Evolutionary conservation across 2,113 vertebrate species (phyloP).

Genomic region (Microtus montanus): DNA sequence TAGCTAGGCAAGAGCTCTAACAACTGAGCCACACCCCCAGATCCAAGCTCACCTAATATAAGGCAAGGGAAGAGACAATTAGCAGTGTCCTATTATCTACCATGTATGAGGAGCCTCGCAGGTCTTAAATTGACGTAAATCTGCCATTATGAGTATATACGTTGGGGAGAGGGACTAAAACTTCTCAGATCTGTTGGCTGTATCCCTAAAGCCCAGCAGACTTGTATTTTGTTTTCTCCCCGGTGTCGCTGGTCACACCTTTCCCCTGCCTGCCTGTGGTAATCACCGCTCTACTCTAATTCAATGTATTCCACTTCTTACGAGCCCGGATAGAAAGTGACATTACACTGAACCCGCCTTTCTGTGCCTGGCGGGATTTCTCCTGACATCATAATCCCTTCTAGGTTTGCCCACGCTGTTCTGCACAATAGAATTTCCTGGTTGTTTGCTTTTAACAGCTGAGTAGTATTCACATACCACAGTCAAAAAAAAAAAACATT

Average conservation of each 20-base stretch:
- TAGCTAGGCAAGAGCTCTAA: background rate
- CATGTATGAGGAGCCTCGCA: background rate
- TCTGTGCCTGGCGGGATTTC: background rate
- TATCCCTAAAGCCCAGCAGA: background rate
- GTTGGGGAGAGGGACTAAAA: background rate
- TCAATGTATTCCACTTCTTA: background rate
- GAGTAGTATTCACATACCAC: background rate
- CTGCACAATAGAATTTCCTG: background rate
- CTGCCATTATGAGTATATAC: background rate
- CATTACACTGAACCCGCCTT: background rate
- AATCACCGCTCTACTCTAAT: background rate
- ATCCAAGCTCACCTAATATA: background rate
- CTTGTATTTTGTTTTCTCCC: background rate
- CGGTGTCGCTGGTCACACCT: accelerated
- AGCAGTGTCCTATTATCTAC: background rate
- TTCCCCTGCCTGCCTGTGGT: background rate
- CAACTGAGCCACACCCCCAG: background rate
- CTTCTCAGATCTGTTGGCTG: background rate
- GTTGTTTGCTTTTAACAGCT: background rate
- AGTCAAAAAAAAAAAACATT: background rate
- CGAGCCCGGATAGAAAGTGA: background rate
- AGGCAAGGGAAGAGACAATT: constrained; percentile 6
- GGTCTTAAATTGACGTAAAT: background rate
- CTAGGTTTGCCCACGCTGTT: background rate
- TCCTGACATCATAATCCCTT: background rate